Evolutionary conservation across 2,797 vertebrate genomes (phyloP).

Genomic region (Poeciliopsis paucimaculata): DNA sequence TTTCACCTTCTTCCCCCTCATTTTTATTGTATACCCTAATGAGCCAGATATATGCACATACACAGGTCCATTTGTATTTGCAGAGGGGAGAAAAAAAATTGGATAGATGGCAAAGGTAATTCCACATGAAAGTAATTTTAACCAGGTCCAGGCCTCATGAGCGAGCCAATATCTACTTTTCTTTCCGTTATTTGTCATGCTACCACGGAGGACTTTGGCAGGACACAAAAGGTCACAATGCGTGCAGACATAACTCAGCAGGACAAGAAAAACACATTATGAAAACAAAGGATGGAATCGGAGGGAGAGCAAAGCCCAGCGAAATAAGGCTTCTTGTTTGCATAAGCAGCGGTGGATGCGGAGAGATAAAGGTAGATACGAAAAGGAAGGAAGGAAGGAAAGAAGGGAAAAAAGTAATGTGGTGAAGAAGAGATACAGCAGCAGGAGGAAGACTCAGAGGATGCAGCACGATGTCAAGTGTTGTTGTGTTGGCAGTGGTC

Average conservation of each 20-base stretch:
- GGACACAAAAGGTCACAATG: conserved; percentile 74
- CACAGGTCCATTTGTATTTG: conserved; percentile 67
- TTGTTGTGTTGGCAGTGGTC: conserved; percentile 36
- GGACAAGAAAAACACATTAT: conserved; percentile 55
- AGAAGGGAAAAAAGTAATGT: background rate
- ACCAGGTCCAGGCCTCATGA: conserved; percentile 66
- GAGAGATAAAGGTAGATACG: conserved; percentile 32
- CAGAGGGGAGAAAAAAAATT: conserved; percentile 53
- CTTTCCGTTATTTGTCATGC: conserved; percentile 74
- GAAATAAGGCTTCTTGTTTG: conserved; percentile 36
- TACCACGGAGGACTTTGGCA: conserved; percentile 64
- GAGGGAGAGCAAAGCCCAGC: conserved; percentile 7
- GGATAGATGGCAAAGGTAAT: conserved; percentile 74
- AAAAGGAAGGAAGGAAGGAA: background rate
- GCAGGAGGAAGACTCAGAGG: conserved; percentile 34
- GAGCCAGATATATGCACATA: conserved; percentile 64
- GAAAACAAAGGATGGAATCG: conserved; percentile 31
- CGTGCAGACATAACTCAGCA: conserved; percentile 68
- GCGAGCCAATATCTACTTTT: conserved; percentile 58
- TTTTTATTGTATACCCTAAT: conserved; percentile 65
- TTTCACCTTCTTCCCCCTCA: conserved; percentile 12
- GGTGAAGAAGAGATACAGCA: conserved; percentile 10
- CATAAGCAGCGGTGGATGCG: conserved; percentile 10
- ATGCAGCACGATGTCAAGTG: conserved; percentile 43
- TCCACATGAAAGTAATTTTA: conserved; percentile 77